Conservation (phyloP, 2,888 invertebrate species). For the Rhodophaea formosa region DNA sequence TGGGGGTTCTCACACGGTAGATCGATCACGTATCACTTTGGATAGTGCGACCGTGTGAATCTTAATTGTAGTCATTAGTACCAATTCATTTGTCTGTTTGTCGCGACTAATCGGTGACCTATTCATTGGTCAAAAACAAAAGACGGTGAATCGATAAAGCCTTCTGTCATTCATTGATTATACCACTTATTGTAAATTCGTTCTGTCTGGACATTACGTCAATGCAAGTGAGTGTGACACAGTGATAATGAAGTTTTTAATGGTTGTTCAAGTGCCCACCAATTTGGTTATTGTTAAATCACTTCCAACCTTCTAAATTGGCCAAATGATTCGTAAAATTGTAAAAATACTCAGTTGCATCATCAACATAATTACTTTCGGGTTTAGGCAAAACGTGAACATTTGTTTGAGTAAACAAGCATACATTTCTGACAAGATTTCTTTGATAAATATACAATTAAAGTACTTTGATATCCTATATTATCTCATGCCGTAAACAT, state of each 20-base stretch:
- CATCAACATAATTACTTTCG: neutral
- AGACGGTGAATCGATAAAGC: neutral
- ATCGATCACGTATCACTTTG: conserved; percentile 47
- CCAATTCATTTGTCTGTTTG: conserved; percentile 6
- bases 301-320: neutral
- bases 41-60: conserved; percentile 18
- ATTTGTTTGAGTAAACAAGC: no score
- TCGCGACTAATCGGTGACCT: conserved; percentile 1
- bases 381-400: neutral
- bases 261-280: neutral
- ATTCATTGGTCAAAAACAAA: conserved; percentile 9
- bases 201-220: neutral
- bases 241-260: neutral
- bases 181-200: neutral
- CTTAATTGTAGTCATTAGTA: conserved; percentile 13
- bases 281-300: neutral
- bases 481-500: no score
- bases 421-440: no score
- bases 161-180: neutral
- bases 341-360: neutral
- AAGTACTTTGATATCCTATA: no score
- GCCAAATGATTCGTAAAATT: neutral
- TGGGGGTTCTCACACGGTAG: conserved; percentile 25
- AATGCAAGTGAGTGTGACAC: neutral
- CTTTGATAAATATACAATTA: no score